Conservation (phyloP, 2,888 invertebrate genomes). For the Vanessa cardui region DNA sequence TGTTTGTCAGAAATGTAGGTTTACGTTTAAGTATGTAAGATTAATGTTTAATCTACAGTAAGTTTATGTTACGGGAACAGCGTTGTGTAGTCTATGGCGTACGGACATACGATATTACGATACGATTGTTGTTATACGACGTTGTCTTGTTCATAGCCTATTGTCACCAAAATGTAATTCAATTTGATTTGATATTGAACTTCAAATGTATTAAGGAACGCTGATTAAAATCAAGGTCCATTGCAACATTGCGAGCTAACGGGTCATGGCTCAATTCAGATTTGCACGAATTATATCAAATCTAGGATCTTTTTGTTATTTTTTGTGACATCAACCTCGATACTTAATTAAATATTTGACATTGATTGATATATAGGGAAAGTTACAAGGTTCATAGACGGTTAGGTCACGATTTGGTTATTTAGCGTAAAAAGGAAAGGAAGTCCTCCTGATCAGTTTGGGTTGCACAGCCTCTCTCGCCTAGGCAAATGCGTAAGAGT, state of each 20-base stretch:
- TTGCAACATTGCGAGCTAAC: conserved; percentile 54
- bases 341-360: conserved; percentile 31
- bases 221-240: conserved; percentile 53
- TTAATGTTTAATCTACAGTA: too few species aligned
- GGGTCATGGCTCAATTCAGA: conserved; percentile 60
- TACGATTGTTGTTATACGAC: too few species aligned
- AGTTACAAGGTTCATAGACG: conserved; percentile 30
- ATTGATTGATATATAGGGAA: conserved; percentile 38
- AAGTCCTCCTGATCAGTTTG: too few species aligned
- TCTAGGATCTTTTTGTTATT: conserved; percentile 44
- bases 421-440: too few species aligned
- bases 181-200: conserved; percentile 58
- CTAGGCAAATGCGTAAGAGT: too few species aligned
- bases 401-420: conserved; percentile 31
- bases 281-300: conserved; percentile 50
- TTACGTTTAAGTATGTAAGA: too few species aligned
- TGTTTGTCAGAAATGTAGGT: too few species aligned
- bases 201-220: conserved; percentile 46
- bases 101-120: too few species aligned
- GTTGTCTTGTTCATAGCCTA: conserved; percentile 7
- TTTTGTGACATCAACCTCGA: conserved; percentile 46
- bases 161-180: conserved; percentile 28
- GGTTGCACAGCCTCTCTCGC: too few species aligned
- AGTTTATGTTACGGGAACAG: too few species aligned
- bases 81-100: too few species aligned